Conservation (phyloP, 2,113 vertebrate species). For the Fregata magnificens region DNA sequence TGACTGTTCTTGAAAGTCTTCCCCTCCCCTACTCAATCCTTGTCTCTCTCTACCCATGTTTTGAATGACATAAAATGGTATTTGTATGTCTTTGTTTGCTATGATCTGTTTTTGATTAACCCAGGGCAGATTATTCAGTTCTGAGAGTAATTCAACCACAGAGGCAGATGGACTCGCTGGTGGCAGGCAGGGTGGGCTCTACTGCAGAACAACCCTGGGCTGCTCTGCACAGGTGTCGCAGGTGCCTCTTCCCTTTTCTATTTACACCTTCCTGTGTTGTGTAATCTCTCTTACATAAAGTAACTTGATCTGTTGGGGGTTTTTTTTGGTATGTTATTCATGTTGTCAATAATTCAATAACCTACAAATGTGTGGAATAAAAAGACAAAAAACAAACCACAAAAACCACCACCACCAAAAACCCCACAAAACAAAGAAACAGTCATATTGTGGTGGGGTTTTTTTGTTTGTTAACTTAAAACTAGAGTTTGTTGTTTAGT, state of each 20-base stretch:
- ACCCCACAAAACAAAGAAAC: background rate
- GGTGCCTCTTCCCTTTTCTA: background rate
- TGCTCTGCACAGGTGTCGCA: background rate
- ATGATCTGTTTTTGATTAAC: background rate
- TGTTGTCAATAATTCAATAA: background rate
- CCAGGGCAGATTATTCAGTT: background rate
- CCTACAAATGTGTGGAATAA: background rate
- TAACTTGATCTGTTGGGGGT: background rate
- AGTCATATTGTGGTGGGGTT: too few relatives aligned
- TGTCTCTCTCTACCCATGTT: background rate
- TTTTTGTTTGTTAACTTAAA: background rate
- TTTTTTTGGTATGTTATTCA: background rate
- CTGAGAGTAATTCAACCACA: background rate
- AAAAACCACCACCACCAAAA: background rate
- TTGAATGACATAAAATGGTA: background rate
- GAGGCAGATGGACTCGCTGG: background rate
- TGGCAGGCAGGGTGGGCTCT: background rate
- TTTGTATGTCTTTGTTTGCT: background rate
- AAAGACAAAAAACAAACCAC: background rate
- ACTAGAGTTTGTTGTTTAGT: background rate
- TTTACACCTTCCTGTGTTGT: background rate
- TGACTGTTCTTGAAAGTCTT: background rate
- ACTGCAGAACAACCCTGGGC: too few relatives aligned
- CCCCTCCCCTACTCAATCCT: fast-evolving
- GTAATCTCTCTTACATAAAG: background rate